Conservation (phyloP, 2,797 vertebrate genomes). For the Clarias laeviceps region DNA sequence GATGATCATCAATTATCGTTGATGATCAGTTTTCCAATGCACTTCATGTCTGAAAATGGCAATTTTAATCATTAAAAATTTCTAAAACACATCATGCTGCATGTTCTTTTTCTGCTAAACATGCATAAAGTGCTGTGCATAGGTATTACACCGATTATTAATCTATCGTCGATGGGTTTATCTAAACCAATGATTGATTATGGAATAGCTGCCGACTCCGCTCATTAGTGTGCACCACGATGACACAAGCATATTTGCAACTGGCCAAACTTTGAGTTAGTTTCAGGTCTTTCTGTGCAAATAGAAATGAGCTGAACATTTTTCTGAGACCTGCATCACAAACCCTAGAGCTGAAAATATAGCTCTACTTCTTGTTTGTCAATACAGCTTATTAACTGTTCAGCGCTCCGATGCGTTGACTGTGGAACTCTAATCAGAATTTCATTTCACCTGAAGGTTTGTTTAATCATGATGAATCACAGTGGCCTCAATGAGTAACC, state of each 20-base stretch:
- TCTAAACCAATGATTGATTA: too few species aligned
- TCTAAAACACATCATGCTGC: too few species aligned
- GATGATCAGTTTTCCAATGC: too few species aligned
- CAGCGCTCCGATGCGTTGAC: not conserved
- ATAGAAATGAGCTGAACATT: not conserved
- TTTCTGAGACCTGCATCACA: not conserved
- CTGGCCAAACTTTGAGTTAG: not conserved
- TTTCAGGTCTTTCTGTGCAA: not conserved
- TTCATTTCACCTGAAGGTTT: slow-evolving; percentile 31
- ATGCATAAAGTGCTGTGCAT: too few species aligned
- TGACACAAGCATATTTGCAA: not conserved
- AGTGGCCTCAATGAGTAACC: slow-evolving; percentile 20
- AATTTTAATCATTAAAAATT: too few species aligned
- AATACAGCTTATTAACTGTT: not conserved
- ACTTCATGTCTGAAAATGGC: too few species aligned
- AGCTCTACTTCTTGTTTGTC: not conserved
- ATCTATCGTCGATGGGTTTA: too few species aligned
- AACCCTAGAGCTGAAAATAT: not conserved
- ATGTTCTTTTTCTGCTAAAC: too few species aligned
- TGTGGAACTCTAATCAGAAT: slow-evolving; percentile 16
- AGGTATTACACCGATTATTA: too few species aligned
- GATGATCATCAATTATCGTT: too few species aligned
- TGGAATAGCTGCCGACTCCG: too few species aligned
- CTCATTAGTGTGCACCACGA: too few species aligned
- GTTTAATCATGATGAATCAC: slow-evolving; percentile 34